phyloP scores from a whole-genome alignment of 2,888 invertebrate genomes.

The Stratiomys singularior region DNA sequence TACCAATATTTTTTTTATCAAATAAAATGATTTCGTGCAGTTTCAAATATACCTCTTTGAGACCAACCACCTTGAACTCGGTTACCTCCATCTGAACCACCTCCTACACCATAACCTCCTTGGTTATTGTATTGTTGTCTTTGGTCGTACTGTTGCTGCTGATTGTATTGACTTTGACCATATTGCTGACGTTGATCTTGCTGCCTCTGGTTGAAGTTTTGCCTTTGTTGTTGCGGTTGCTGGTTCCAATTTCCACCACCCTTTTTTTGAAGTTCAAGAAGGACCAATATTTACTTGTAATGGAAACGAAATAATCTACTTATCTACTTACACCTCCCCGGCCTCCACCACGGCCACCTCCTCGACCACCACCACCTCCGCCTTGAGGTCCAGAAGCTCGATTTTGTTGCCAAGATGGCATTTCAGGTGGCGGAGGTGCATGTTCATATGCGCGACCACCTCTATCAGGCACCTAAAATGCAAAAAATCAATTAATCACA shows the following conservation, averaged over 20 bases:
- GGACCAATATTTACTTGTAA: no score
- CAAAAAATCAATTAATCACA: background rate
- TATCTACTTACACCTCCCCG: slow-evolving; percentile 57
- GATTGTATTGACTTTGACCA: background rate
- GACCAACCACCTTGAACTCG: slow-evolving; percentile 65
- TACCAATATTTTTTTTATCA: no score
- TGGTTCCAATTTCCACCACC: slow-evolving; percentile 53
- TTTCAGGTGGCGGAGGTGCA: slow-evolving; percentile 94
- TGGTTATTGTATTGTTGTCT: slow-evolving; percentile 50
- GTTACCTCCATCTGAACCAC: slow-evolving; percentile 63
- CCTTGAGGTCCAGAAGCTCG: slow-evolving; percentile 67
- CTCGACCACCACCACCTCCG: slow-evolving; percentile 65
- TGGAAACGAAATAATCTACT: background rate
- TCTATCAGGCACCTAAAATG: slow-evolving; percentile 84
- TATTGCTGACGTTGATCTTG: slow-evolving; percentile 52
- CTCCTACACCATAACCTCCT: slow-evolving; percentile 63
- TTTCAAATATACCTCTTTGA: slow-evolving; percentile 53
- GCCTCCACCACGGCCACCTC: slow-evolving; percentile 59
- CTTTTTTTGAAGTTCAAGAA: background rate
- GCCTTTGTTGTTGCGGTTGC: slow-evolving; percentile 50
- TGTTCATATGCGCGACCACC: slow-evolving; percentile 93
- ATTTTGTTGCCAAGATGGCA: slow-evolving; percentile 92
- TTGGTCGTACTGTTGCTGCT: slow-evolving; percentile 35
- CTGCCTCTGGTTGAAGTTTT: slow-evolving; percentile 48
- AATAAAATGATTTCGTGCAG: no score